phyloP scores from a whole-genome alignment of 1,140 invertebrate species.

The Calliopsis andreniformis region DNA sequence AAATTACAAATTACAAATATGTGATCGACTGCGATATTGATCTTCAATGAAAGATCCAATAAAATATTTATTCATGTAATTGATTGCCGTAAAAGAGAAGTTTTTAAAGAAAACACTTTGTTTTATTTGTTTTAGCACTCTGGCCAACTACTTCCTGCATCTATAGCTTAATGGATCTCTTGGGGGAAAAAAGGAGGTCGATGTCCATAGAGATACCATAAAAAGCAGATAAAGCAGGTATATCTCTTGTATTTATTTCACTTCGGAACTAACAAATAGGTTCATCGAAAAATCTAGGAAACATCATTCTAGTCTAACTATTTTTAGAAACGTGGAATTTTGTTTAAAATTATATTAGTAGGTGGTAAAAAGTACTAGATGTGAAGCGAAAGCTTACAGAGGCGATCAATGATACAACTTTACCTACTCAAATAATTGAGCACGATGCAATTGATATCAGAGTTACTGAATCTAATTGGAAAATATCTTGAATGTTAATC shows the following conservation, averaged over 20 bases:
- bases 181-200: not conserved
- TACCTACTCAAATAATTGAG: not conserved
- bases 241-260: not conserved
- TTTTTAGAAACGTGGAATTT: no score
- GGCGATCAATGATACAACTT: not conserved
- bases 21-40: no score
- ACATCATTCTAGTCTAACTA: no score
- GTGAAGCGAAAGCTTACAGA: no score
- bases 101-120: no score
- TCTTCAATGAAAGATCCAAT: no score
- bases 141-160: not conserved
- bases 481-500: slow-evolving; percentile 15
- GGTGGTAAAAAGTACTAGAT: no score
- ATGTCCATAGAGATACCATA: not conserved
- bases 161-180: not conserved
- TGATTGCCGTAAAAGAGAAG: no score
- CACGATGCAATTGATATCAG: not conserved
- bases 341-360: no score
- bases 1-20: no score
- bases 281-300: not conserved
- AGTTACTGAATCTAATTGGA: not conserved
- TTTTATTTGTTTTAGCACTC: not conserved
- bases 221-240: not conserved
- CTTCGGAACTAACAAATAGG: not conserved
- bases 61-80: no score